Base-by-base conservation (phyloP, 2,888 invertebrate species). In the Diaphora mendica region DNA sequence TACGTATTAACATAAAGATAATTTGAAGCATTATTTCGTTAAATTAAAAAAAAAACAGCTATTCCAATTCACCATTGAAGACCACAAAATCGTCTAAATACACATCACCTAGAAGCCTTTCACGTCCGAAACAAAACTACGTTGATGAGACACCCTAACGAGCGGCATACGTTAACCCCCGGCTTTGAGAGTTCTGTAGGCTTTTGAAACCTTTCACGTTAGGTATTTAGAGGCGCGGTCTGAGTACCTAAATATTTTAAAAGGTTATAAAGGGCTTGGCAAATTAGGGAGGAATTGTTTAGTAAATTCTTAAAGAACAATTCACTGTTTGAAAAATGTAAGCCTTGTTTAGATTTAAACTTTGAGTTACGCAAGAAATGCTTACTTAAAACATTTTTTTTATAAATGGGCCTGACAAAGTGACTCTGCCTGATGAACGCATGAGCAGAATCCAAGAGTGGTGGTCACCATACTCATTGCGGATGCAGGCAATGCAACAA, bases 141-240 rank as follows among this genome's bases (percentile, higher is more conserved):
- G 81, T 78, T 82, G 83, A 82, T 82, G 82, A 82, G 83, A 71
- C 69, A 74, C 55, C 42, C 66, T 84, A 82, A 82, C 78, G 78
- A 85, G 75, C 65, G 71, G 35, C 42, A 44, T 23, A 66, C 62
- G 66, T 48, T 44, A 72, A 64, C 44, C 72, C 51, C n/a, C 35
- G 65, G 48, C 73, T 77, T 75, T 75, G 71, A 69, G 66, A 33
- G 68, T 65, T 35, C 64, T 26, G 68, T n/a, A 42, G 59, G 48
- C 72, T 39, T 72, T 75, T 72, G 62, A 75, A 75, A 72, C 68
- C 75, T 69, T 68, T 71, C 69, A 72, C 42, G 59, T 65, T 48
- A 72, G 75, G 75, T 75, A 75, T 75, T 75, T 72, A 75, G 59
- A 44, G 62, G 59, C 17, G 44, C 23, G 67, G 59, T 23, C 42